Base-by-base conservation (phyloP, 2,113 vertebrate species). In the Porphyrio hochstetteri region DNA sequence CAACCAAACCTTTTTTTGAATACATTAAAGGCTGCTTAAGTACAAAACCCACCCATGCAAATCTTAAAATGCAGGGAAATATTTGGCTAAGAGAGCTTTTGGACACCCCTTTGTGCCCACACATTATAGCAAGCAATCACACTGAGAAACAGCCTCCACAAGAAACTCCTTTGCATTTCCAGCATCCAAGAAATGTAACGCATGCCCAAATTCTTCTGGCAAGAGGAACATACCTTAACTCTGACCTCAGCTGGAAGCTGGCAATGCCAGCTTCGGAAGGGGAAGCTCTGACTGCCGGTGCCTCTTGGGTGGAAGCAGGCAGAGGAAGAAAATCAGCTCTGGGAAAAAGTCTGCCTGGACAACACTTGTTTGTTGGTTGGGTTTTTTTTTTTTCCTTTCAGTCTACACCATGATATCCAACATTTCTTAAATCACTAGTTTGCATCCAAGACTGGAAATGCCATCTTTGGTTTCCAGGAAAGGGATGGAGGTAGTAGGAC, bases 11-110 rank as follows among this genome's bases (percentile, higher is more conserved):
- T 95, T 95, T 96, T 96, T 96, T 94, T 85, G 91, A 96, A 94
- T 96, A 95, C 95, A 92, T 96, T 97, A 96, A 93, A 95, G 93
- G 89, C 91, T 96, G 91, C 92, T 88, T 95, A 94, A 96, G 96
- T 92, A 96, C 95, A 96, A 96, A 96, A 93, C 96, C 96, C 96
- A 96, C 96, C 92, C 96, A 95, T 97, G 96, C 95, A 95, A 91
- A 87, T 86, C 92, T 95, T 96, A 96, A 96, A 96, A 97, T 94
- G 88, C 91, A 95, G 75, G 91, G 93, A 96, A 97, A 89, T 96
- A 94, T 96, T 96, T 96, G 93, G 86, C 89, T 96, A 65, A 94
- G 65, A 93, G 83, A 95, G 96, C 38, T 96, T 90, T 96, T 96
- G 92, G 93, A 97, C 96, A 95, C 96, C 82, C 95, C 93, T 94